These are phyloP conservation scores for Rhabdornis inornatus DNA, from an alignment of 2,113 vertebrate species.

Conservation along the genomic window DNA sequence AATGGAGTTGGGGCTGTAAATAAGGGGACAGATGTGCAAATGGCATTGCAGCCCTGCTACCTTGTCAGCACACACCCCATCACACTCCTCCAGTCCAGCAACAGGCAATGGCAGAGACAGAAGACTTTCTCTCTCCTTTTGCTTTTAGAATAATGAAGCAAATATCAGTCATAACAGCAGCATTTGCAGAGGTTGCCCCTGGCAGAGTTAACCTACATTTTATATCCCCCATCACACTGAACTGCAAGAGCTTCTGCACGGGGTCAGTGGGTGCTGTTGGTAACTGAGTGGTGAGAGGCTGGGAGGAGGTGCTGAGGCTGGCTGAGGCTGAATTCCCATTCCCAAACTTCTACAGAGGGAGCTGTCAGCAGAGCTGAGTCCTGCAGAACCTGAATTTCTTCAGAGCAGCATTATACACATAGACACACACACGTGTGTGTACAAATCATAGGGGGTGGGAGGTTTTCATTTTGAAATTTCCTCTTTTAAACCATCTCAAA, in stretches of 20 bases:
- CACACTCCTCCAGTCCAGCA: background rate
- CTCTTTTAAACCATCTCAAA: background rate
- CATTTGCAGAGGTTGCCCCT: background rate
- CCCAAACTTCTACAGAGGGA: background rate
- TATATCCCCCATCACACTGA: background rate
- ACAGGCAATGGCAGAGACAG: background rate
- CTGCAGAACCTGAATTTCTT: background rate
- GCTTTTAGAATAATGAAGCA: background rate
- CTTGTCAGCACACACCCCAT: background rate
- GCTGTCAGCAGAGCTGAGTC: background rate
- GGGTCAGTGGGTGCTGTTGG: accelerated
- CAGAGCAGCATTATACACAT: background rate
- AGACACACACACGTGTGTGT: background rate
- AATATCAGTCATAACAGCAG: background rate
- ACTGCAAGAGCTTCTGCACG: background rate
- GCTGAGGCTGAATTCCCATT: background rate
- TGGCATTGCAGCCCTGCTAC: accelerated
- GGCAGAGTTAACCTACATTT: background rate
- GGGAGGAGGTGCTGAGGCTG: background rate
- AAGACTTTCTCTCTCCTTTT: background rate
- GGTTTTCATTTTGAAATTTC: background rate
- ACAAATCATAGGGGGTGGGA: background rate
- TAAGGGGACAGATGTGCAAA: background rate
- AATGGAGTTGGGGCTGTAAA: background rate
- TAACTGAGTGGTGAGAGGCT: background rate